Percentiles rank a stretch among this genome's conserved stretches.
phyloP scores from a whole-genome alignment of 2,113 vertebrate genomes.

The Parus major region DNA sequence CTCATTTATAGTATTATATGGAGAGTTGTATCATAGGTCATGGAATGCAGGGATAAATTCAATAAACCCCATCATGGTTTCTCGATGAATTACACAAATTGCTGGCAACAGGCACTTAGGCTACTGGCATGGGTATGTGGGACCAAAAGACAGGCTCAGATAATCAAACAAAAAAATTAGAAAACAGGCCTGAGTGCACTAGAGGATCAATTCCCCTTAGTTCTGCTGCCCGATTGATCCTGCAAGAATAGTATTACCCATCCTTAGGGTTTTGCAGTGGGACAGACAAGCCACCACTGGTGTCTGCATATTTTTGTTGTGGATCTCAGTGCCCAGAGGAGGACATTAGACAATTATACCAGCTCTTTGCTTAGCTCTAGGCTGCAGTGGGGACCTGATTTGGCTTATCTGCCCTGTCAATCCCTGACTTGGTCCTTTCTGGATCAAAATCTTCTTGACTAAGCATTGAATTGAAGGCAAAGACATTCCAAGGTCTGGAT shows the following conservation, averaged over 20 bases:
- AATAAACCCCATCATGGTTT: not conserved
- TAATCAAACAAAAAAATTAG: not conserved
- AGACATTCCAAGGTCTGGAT: not conserved
- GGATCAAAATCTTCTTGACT: not conserved
- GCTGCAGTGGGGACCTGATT: not conserved
- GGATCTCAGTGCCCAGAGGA: not conserved
- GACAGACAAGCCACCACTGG: not conserved
- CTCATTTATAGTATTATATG: not conserved
- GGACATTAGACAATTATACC: not conserved
- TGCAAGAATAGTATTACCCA: not conserved
- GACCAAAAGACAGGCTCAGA: not conserved
- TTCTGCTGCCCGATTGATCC: not conserved
- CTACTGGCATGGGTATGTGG: not conserved
- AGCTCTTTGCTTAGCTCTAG: not conserved
- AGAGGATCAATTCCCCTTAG: not conserved
- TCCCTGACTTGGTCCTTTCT: not conserved
- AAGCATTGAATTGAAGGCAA: not conserved
- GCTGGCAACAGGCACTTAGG: not conserved
- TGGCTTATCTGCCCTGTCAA: not conserved
- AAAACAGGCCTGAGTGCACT: not conserved
- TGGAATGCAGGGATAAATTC: not conserved
- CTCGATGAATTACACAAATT: not conserved
- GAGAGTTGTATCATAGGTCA: not conserved
- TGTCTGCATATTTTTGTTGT: not conserved
- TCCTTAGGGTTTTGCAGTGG: not conserved